Conservation (phyloP, 2,113 vertebrate species). For the Lophura nycthemera region DNA sequence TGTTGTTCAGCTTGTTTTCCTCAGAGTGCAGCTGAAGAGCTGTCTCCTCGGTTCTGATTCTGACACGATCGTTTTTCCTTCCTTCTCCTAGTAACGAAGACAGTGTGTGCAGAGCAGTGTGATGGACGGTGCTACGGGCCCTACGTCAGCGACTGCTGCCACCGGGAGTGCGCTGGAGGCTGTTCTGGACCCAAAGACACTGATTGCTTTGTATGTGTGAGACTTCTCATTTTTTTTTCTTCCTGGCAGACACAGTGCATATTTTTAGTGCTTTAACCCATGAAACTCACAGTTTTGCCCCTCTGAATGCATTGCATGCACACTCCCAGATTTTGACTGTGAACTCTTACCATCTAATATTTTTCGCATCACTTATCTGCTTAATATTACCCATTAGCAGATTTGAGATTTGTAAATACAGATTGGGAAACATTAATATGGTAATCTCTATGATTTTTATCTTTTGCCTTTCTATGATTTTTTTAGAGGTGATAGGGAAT, state of each 20-base stretch:
- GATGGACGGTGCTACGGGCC: conserved; percentile 95
- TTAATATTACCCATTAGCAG: conserved; percentile 51
- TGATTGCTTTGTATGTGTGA: conserved; percentile 91
- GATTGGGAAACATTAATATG: conserved; percentile 52
- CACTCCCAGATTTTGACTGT: background rate
- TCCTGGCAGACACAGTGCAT: background rate
- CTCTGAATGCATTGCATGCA: background rate
- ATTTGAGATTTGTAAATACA: conserved; percentile 63
- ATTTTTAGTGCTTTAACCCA: background rate
- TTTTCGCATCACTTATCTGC: conserved; percentile 50
- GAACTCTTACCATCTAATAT: conserved; percentile 23
- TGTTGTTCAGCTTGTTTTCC: too few relatives aligned
- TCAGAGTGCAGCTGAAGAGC: too few relatives aligned
- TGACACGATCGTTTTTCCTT: background rate
- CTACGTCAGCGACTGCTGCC: conserved; percentile 96
- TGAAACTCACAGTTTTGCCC: background rate
- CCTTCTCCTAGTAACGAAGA: conserved; percentile 88
- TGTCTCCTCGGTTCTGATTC: background rate
- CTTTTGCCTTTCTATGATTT: conserved; percentile 65
- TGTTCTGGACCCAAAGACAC: conserved; percentile 96
- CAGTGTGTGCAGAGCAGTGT: conserved; percentile 95
- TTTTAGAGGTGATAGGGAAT: conserved; percentile 1
- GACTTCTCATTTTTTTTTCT: background rate
- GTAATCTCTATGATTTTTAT: conserved; percentile 62
- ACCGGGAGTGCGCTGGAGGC: conserved; percentile 94